Evolutionary conservation across 1,140 invertebrate species (phyloP), one percentile per base, ranked within the genome.

Genomic region (Anastrepha ludens): DNA sequence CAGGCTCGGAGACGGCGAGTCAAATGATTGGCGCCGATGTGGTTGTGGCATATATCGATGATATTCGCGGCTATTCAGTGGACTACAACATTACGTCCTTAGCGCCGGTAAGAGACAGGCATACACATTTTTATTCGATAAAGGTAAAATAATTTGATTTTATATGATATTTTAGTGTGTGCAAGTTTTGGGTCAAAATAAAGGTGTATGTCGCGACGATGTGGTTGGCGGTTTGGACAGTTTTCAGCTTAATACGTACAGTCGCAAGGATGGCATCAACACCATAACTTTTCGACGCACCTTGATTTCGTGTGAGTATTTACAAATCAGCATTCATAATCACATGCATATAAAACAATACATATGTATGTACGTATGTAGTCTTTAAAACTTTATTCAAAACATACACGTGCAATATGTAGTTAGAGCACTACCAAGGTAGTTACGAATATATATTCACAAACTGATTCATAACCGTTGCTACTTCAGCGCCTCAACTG

Each of bases 11-110:
- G 4, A 94, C 94, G 5, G 94, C 94, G 85, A 96, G 96, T 89
- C 94, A 96, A 94, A 98, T 98, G 98, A 94, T 97, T 89, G 97
- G 97, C 47, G 95, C 97, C 2, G 98, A 99, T 94, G 96, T 97
- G 41, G 95, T 96, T 2, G 94, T 98, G 29, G 96, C 96, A 1
- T 96, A 96, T 90, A 96, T 97, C 90, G 96, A 97, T 92, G 95
- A 94, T 6, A 95, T 95, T 88, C 93, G 96, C 87, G 97, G 96
- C 11, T 95, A 95, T 90, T 96, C 96, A 5, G 94, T 94, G 5
- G 98, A 98, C 94, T 98, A 98, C 90, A 98, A 97, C 91, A 95
- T 98, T 78, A 97, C 97, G 15, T 97, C 96, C 0, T 94, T 96
- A 91, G 96, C 97, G 70, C 96, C 97, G 20, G 96, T 97, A 94